A percentile compares a stretch with the other conserved stretches of the same genome.
These are phyloP conservation scores for Crenuchus spilurus DNA, from an alignment of 2,797 vertebrate genomes.

Conservation along the genomic window DNA sequence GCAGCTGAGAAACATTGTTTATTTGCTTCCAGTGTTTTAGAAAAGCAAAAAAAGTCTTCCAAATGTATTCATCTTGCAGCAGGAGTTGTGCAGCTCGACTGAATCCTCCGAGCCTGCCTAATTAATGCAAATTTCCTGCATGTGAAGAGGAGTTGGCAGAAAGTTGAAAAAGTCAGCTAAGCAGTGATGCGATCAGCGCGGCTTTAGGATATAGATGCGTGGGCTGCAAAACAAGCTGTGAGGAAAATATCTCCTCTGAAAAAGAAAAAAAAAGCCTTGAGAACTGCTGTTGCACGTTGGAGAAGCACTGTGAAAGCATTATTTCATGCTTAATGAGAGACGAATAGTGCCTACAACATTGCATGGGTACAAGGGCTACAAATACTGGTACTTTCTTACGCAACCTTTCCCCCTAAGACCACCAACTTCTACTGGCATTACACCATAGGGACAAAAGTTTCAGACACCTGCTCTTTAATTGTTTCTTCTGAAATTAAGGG, in stretches of 20 bases:
- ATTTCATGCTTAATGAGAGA: slow-evolving; percentile 60
- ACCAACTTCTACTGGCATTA: too few species aligned
- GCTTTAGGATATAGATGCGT: slow-evolving; percentile 68
- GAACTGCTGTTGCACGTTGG: slow-evolving; percentile 30
- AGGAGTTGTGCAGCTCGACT: slow-evolving; percentile 60
- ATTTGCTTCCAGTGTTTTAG: slow-evolving; percentile 40
- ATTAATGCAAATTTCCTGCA: slow-evolving; percentile 77
- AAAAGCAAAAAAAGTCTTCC: slow-evolving; percentile 23
- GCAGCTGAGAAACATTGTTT: slow-evolving; percentile 18
- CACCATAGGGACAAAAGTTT: too few species aligned
- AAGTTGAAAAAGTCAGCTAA: slow-evolving; percentile 75
- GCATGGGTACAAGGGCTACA: background rate
- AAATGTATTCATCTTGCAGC: slow-evolving; percentile 71
- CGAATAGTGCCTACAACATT: slow-evolving; percentile 19
- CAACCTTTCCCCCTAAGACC: too few species aligned
- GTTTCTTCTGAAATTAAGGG: too few species aligned
- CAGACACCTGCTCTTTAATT: too few species aligned
- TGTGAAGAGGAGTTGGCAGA: slow-evolving; percentile 69
- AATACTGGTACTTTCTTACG: slow-evolving; percentile 1
- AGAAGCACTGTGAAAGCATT: slow-evolving; percentile 57
- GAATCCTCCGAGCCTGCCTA: slow-evolving; percentile 68
- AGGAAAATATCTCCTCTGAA: slow-evolving; percentile 62
- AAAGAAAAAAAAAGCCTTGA: slow-evolving; percentile 27
- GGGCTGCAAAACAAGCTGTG: slow-evolving; percentile 66
- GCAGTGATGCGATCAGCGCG: slow-evolving; percentile 68